phyloP scores from a whole-genome alignment of 2,113 vertebrate species.

The Ardeotis arabs region DNA sequence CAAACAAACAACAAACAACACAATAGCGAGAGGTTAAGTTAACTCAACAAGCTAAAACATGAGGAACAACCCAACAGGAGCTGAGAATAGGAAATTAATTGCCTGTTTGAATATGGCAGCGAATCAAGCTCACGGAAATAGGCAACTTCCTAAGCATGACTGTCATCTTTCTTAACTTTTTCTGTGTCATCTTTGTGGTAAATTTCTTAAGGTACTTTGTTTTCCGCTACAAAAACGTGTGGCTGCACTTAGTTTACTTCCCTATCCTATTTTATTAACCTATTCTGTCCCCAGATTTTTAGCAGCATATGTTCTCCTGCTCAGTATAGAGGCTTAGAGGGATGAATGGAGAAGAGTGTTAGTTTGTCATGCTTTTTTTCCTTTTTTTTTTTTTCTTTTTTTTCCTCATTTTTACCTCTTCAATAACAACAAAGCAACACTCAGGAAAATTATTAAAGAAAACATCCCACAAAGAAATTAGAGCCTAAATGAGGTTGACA shows the following conservation, averaged over 20 bases:
- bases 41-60: background rate
- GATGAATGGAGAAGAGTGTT: background rate
- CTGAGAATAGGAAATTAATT: background rate
- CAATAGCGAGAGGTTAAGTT: constrained; percentile 5
- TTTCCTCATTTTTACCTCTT: background rate
- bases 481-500: background rate
- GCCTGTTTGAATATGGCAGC: background rate
- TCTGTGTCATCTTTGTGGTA: background rate
- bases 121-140: background rate
- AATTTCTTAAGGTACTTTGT: background rate
- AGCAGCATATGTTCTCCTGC: background rate
- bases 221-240: background rate
- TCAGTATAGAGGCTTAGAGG: background rate
- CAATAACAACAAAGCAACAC: background rate
- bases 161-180: background rate
- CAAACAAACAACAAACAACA: background rate
- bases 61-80: background rate
- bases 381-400: background rate
- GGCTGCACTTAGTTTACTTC: background rate
- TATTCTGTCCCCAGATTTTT: background rate
- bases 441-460: background rate
- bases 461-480: background rate
- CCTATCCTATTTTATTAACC: background rate
- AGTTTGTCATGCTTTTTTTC: background rate
- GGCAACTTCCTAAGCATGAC: background rate